Evolutionary conservation across 2,888 invertebrate species (phyloP).

Genomic region (Caenorhabditis sp.): DNA sequence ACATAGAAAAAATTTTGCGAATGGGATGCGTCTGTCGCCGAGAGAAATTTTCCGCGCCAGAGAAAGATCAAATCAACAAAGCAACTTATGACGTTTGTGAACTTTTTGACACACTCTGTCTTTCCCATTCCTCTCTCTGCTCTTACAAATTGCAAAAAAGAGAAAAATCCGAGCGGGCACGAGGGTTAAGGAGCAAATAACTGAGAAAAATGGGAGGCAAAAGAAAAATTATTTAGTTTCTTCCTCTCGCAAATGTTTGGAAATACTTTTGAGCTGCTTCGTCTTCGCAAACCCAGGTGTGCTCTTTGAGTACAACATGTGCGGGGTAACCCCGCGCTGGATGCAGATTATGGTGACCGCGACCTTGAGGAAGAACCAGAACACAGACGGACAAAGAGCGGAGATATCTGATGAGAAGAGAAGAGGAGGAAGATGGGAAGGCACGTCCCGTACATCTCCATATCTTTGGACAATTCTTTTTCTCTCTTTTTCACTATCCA

Average conservation of each 20-base stretch:
- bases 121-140: neutral
- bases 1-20: neutral
- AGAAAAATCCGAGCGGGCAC: constrained; percentile 34
- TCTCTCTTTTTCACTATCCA: constrained; percentile 1
- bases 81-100: constrained; percentile 62
- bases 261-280: constrained; percentile 44
- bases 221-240: constrained; percentile 62
- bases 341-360: neutral
- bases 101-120: constrained; percentile 54
- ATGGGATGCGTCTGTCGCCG: neutral
- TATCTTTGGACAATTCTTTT: constrained; percentile 4
- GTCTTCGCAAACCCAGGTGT: constrained; percentile 22
- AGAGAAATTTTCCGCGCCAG: constrained; percentile 35
- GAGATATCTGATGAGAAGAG: constrained; percentile 35
- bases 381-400: constrained; percentile 37
- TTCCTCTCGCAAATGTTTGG: constrained; percentile 41
- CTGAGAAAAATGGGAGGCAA: constrained; percentile 19
- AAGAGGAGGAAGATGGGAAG: neutral
- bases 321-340: neutral
- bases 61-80: constrained; percentile 59
- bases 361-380: constrained; percentile 11
- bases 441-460: constrained; percentile 19
- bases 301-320: constrained; percentile 53
- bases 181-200: constrained; percentile 47
- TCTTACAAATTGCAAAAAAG: constrained; percentile 32